Evolutionary conservation across 2,888 invertebrate genomes (phyloP).

Genomic region (Cataglyphis altisquamis): DNA sequence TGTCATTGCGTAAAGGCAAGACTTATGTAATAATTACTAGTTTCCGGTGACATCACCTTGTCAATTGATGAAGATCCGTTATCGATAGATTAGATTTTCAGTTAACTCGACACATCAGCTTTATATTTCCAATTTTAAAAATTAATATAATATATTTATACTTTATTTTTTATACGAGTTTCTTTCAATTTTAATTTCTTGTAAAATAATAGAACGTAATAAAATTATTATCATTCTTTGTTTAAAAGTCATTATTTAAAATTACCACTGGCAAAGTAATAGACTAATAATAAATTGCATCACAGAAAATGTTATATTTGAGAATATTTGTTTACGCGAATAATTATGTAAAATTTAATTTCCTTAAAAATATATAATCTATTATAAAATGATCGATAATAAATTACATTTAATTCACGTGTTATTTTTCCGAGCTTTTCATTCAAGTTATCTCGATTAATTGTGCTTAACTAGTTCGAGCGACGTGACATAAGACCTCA

Average conservation of each 20-base stretch:
- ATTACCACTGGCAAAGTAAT: neutral
- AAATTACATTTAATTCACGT: neutral
- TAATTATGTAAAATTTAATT: neutral
- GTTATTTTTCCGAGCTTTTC: neutral
- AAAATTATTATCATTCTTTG: neutral
- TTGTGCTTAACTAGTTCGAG: neutral
- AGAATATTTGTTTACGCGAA: neutral
- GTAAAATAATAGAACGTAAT: neutral
- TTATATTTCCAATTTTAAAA: neutral
- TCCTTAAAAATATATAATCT: neutral
- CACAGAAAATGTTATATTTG: neutral
- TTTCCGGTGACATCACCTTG: constrained; percentile 40
- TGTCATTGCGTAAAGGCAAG: constrained; percentile 24
- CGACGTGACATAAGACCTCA: neutral
- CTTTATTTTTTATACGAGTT: neutral
- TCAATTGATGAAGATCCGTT: neutral
- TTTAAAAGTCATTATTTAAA: neutral
- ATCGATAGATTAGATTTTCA: neutral
- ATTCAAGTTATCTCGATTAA: neutral
- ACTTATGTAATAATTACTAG: constrained; percentile 51
- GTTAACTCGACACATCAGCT: neutral
- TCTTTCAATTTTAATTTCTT: neutral
- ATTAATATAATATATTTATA: neutral
- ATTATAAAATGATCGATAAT: neutral
- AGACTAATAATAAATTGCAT: neutral